Conservation (phyloP, 2,113 vertebrate species). For the Conger conger region DNA sequence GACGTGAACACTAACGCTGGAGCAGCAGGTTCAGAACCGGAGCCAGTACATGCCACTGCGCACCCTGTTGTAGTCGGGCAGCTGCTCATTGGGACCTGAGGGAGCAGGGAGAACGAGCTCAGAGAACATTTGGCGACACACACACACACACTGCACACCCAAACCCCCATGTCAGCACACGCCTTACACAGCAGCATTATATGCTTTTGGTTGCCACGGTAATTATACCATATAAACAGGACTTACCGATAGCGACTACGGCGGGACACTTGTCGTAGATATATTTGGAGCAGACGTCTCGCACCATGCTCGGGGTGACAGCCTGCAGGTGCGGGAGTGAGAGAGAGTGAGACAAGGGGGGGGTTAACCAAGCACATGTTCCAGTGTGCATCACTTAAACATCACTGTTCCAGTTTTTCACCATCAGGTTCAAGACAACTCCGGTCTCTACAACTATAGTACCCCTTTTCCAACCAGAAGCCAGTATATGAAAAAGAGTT, state of each 20-base stretch:
- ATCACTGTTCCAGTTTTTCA: too few relatives aligned
- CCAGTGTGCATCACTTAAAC: too few relatives aligned
- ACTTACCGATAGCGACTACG: conserved; percentile 86
- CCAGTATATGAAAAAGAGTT: background rate
- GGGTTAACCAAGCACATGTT: background rate
- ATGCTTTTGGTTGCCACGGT: background rate
- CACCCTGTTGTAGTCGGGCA: conserved; percentile 85
- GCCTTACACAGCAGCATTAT: background rate
- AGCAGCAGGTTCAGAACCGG: conserved; percentile 72
- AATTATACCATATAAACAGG: background rate
- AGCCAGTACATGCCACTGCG: conserved; percentile 94
- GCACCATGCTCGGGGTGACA: conserved; percentile 77
- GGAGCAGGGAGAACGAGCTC: conserved; percentile 17
- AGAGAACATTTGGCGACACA: conserved; percentile 8
- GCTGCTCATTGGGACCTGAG: conserved; percentile 78
- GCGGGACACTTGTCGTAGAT: conserved; percentile 95
- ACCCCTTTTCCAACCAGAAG: background rate
- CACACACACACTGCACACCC: background rate
- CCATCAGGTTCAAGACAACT: background rate
- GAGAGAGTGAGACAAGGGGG: background rate
- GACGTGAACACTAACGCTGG: conserved; percentile 5
- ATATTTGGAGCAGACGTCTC: conserved; percentile 87
- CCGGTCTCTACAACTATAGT: background rate
- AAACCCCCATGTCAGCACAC: background rate
- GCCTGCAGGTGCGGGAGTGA: conserved; percentile 65